Evolutionary conservation across 2,113 vertebrate species (phyloP), one percentile per base, ranked within the genome.

Genomic region (Morone saxatilis): DNA sequence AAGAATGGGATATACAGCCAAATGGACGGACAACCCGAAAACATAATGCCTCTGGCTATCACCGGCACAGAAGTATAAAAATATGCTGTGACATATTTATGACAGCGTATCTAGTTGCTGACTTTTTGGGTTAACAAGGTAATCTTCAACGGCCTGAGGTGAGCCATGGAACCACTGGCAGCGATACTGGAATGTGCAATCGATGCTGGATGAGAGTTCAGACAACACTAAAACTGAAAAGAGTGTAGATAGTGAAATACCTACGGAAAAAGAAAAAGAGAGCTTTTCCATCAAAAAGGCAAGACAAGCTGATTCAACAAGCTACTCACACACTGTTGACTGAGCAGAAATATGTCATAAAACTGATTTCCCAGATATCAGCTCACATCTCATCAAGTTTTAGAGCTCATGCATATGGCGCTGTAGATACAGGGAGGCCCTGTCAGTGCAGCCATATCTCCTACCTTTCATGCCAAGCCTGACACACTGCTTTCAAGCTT

Each of bases 361-460:
- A 47, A n/a, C n/a, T 47, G 13, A 54, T 43, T 63, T 45, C 36
- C 12, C 8, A 38, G n/a, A 25, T 47, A 40, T 63, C 54, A 8
- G 14, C 25, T 54, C 11, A 20, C 25, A 61, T 74, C 75, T 68
- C 54, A 45, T 56, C 25, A 48, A 0, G 36, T 41, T 68, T 68
- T 38, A 22, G 6, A 40, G 20, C 14, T 40, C 41, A 1, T 61
- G 9, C 53, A 20, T 47, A 50, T 20, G 31, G 16, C 5, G 47
- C 67, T 19, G 45, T 13, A 69, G 71, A 68, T 68, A 69, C 14
- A n/a, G 50, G 6, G 38, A 41, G 20, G 22, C 6, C 14, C 60
- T n/a, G 69, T 73, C 47, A 73, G 19, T 20, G 36, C 54, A n/a
- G 61, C 56, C 56, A 7, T 54, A 78, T 54, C 53, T 72, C 36